These are phyloP conservation scores for Genyomyrus donnyi DNA, from an alignment of 2,113 vertebrate genomes.

Conservation along the genomic window DNA sequence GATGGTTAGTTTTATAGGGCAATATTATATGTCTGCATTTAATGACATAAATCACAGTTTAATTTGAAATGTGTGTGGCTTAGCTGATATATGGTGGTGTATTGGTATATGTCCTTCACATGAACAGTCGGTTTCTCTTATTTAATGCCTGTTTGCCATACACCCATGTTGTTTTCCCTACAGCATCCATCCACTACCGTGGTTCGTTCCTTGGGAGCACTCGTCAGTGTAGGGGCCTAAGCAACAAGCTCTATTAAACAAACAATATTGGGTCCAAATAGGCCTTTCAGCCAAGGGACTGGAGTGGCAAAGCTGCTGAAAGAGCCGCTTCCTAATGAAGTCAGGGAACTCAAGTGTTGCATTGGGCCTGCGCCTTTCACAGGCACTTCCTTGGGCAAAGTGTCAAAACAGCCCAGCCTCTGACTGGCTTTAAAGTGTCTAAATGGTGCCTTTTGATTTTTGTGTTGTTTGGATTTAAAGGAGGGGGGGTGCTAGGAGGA, in stretches of 20 bases:
- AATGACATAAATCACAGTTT: not conserved
- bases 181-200: slow-evolving; percentile 28
- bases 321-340: slow-evolving; percentile 65
- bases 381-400: slow-evolving; percentile 57
- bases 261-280: slow-evolving; percentile 54
- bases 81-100: not conserved
- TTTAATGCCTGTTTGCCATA: not conserved
- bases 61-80: not conserved
- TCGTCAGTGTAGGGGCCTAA: slow-evolving; percentile 41
- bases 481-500: slow-evolving; percentile 37
- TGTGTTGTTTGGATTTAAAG: slow-evolving; percentile 58
- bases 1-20: not conserved
- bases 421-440: slow-evolving; percentile 48
- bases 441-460: slow-evolving; percentile 63
- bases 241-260: slow-evolving; percentile 62
- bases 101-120: not conserved
- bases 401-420: slow-evolving; percentile 65
- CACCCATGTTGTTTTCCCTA: not conserved
- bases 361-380: slow-evolving; percentile 53
- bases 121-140: not conserved
- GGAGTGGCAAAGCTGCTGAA: slow-evolving; percentile 54
- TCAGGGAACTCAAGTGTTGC: slow-evolving; percentile 55
- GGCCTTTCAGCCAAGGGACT: slow-evolving; percentile 53
- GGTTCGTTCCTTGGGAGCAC: slow-evolving; percentile 32
- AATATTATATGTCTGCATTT: not conserved